Percentiles rank a stretch among this genome's conserved stretches.
phyloP scores from a whole-genome alignment of 2,888 invertebrate species.

The Acleris emargana region DNA sequence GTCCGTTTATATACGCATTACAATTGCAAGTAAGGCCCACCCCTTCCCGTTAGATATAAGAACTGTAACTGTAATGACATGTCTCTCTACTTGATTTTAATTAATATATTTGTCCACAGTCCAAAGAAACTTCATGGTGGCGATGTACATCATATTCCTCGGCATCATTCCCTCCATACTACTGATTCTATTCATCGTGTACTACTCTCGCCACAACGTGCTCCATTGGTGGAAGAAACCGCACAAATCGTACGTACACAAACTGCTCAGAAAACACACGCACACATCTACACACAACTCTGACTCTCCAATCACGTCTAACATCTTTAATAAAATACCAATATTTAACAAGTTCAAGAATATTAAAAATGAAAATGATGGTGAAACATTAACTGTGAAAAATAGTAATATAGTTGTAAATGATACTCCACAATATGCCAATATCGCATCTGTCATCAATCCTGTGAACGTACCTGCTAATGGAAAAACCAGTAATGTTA shows the following conservation, averaged over 20 bases:
- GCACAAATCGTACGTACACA: conserved; percentile 77
- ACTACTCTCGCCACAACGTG: conserved; percentile 89
- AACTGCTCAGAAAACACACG: conserved; percentile 39
- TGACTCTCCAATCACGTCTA: neutral
- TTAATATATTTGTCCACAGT: conserved; percentile 77
- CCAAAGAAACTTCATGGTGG: conserved; percentile 89
- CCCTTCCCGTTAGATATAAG: no score
- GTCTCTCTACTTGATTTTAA: no score
- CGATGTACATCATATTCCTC: conserved; percentile 94
- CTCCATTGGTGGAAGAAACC: conserved; percentile 80
- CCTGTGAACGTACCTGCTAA: neutral
- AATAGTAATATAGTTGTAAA: conserved; percentile 10
- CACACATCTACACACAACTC: neutral
- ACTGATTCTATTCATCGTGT: conserved; percentile 86
- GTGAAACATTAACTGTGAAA: neutral
- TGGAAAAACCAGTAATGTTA: neutral
- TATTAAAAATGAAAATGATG: neutral
- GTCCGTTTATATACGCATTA: no score
- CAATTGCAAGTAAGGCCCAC: no score
- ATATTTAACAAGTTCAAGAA: neutral
- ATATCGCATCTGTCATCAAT: conserved; percentile 34
- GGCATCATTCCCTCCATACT: conserved; percentile 91
- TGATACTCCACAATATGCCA: conserved; percentile 33
- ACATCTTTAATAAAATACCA: conserved; percentile 1
- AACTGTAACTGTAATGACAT: no score